Conservation (phyloP, 2,888 invertebrate species). For the Agriopis leucophaearia region DNA sequence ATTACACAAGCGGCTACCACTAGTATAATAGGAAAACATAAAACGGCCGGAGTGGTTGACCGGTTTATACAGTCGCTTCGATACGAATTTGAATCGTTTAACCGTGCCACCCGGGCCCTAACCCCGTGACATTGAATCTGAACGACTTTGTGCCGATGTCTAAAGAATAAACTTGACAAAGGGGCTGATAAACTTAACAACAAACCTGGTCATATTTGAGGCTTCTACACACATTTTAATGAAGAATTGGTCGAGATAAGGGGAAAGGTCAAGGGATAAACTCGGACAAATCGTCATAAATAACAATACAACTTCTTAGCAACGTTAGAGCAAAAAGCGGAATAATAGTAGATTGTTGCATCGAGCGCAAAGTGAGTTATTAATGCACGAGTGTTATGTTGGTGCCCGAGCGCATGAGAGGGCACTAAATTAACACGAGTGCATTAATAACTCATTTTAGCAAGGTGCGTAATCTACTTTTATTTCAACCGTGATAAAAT, state of each 20-base stretch:
- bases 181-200: slow-evolving; percentile 9
- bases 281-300: not conserved
- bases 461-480: too few species aligned
- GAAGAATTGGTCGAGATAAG: not conserved
- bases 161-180: slow-evolving; percentile 18
- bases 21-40: slow-evolving; percentile 60
- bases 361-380: too few species aligned
- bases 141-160: slow-evolving; percentile 44
- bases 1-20: slow-evolving; percentile 14
- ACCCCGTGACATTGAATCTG: slow-evolving; percentile 64
- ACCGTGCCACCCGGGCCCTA: slow-evolving; percentile 52
- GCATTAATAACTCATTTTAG: too few species aligned
- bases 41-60: slow-evolving; percentile 53
- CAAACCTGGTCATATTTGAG: not conserved
- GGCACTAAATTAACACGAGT: too few species aligned
- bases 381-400: too few species aligned
- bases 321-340: too few species aligned
- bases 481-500: too few species aligned
- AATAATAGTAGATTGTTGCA: too few species aligned
- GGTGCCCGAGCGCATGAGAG: too few species aligned
- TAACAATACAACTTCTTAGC: not conserved
- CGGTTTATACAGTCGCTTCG: slow-evolving; percentile 51
- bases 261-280: not conserved
- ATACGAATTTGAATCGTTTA: slow-evolving; percentile 54
- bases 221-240: not conserved